phyloP scores from a whole-genome alignment of 2,797 vertebrate species.

The Aulostomus chinensis region DNA sequence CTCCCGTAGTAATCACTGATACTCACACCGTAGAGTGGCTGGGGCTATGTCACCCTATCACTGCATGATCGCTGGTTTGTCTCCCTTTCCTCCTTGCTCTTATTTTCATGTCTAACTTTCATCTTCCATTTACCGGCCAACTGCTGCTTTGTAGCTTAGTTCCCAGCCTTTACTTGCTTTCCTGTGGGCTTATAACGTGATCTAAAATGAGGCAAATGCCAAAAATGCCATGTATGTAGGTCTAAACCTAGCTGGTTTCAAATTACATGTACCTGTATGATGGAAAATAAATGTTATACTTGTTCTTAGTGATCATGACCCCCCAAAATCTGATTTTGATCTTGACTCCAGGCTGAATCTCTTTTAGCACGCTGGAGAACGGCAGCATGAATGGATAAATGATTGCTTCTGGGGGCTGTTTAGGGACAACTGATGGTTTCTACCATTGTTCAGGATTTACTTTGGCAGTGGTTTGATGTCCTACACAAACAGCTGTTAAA shows the following conservation, averaged over 20 bases:
- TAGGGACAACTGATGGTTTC: background rate
- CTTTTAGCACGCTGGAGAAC: background rate
- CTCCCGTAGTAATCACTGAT: constrained; percentile 74
- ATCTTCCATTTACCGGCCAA: constrained; percentile 70
- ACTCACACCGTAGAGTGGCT: constrained; percentile 53
- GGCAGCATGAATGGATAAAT: background rate
- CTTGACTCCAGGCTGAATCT: background rate
- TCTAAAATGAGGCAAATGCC: constrained; percentile 14
- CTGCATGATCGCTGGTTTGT: constrained; percentile 69
- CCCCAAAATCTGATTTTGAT: too few species aligned
- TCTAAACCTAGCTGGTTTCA: constrained; percentile 5
- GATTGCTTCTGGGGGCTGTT: background rate
- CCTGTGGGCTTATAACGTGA: constrained; percentile 77
- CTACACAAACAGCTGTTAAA: background rate
- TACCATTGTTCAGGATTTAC: background rate
- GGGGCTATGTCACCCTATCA: constrained; percentile 64
- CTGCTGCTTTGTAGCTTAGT: constrained; percentile 33
- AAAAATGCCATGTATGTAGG: background rate
- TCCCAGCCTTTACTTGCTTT: constrained; percentile 49
- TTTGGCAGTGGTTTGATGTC: too few species aligned
- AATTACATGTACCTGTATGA: background rate
- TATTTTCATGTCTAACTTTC: constrained; percentile 49
- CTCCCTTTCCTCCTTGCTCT: constrained; percentile 28
- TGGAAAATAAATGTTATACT: too few species aligned
- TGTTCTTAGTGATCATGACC: too few species aligned